These are phyloP conservation scores for Scolanthus callimorphus DNA, from an alignment of 92 coral and sea anemone species.

Conservation along the genomic window DNA sequence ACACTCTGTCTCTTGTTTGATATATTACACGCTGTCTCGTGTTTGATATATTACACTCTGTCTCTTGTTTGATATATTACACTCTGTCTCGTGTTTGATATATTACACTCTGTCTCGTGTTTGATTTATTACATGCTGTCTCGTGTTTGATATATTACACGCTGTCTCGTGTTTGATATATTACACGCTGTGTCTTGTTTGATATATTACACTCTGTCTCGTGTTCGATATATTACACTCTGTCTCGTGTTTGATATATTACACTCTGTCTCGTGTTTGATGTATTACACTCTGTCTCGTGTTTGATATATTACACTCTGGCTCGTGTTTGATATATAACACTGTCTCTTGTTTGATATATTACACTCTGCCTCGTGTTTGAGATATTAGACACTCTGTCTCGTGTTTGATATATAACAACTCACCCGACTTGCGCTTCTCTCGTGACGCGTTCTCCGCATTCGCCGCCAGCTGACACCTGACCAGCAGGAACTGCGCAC, in stretches of 20 bases:
- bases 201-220: not conserved
- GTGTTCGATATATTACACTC: not conserved
- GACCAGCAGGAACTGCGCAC: conserved; percentile 81
- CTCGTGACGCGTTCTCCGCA: not conserved
- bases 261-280: not conserved
- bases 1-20: not conserved
- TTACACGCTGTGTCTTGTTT: not conserved
- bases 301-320: not conserved
- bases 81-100: not conserved
- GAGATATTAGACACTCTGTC: not conserved
- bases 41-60: not conserved
- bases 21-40: not conserved
- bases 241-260: not conserved
- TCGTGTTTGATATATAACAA: not conserved
- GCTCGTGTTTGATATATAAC: not conserved
- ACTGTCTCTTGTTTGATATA: not conserved
- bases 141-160: not conserved
- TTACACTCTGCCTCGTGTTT: not conserved
- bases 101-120: not conserved
- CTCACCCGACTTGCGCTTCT: not conserved
- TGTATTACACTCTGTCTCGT: not conserved
- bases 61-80: not conserved
- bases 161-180: not conserved
- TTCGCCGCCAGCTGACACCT: conserved; percentile 70
- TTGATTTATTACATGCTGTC: not conserved